A percentile compares a stretch with the other conserved stretches of the same genome.
Evolutionary conservation across 2,113 vertebrate species (phyloP).

Genomic region (Felis chaus): DNA sequence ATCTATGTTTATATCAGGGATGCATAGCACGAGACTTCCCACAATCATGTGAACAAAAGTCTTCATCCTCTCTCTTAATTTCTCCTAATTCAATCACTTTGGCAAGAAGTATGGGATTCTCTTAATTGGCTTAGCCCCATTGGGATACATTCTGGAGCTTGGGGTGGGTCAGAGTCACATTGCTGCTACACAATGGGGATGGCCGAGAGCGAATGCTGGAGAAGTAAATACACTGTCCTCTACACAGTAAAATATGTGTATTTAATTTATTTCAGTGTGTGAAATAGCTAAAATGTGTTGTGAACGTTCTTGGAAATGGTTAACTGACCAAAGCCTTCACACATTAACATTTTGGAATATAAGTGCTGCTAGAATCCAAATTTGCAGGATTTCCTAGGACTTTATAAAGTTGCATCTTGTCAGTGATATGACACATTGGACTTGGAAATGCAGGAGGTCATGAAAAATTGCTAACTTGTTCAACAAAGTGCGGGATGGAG

Average conservation of each 20-base stretch:
- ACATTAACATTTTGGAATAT: neutral
- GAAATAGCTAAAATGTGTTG: neutral
- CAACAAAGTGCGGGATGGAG: neutral
- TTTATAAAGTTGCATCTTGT: neutral
- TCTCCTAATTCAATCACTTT: neutral
- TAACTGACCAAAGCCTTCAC: neutral
- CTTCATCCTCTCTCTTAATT: neutral
- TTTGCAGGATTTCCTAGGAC: neutral
- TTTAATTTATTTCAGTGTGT: neutral
- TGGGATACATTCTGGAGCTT: neutral
- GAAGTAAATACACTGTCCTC: neutral
- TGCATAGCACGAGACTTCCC: neutral
- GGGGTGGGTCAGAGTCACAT: neutral
- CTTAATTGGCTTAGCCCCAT: neutral
- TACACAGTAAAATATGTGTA: neutral
- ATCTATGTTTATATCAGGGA: neutral
- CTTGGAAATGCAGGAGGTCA: neutral
- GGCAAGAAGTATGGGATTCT: neutral
- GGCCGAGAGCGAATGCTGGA: neutral
- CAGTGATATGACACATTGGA: neutral
- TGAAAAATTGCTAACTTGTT: neutral
- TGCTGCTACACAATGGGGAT: neutral
- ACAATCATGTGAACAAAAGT: neutral
- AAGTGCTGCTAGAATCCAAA: neutral
- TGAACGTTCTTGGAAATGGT: neutral